Evolutionary conservation across 2,797 vertebrate species (phyloP).

Genomic region (Muscicapa comitata): DNA sequence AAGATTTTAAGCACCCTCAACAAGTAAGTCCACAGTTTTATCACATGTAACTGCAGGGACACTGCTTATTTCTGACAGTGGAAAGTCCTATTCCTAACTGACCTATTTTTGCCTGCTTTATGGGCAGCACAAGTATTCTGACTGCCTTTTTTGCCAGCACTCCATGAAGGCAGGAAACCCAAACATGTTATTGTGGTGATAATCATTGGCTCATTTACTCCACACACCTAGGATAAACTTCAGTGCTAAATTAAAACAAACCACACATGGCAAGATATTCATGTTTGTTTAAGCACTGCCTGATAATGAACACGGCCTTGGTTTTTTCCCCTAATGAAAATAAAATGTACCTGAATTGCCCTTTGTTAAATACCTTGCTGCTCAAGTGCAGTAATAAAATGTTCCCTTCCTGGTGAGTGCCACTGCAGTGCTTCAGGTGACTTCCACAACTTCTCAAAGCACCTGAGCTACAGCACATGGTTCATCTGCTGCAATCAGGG

Average conservation of each 20-base stretch:
- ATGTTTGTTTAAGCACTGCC: constrained; percentile 9
- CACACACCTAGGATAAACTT: constrained; percentile 31
- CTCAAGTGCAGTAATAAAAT: neutral
- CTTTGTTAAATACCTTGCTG: constrained; percentile 14
- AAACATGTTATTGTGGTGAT: neutral
- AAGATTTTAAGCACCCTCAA: neutral
- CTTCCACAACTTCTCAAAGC: neutral
- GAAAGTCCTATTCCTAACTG: neutral
- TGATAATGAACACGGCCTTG: neutral
- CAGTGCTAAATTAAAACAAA: constrained; percentile 18
- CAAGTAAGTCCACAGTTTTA: neutral
- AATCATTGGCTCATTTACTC: constrained; percentile 27
- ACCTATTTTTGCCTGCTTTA: neutral
- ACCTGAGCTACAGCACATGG: constrained; percentile 2
- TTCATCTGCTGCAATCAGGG: neutral
- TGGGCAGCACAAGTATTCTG: neutral
- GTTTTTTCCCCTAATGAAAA: neutral
- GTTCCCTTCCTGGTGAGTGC: neutral
- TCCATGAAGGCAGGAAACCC: constrained; percentile 26
- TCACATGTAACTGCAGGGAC: neutral
- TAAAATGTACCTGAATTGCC: neutral
- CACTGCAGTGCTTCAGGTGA: neutral
- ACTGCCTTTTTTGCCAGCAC: neutral
- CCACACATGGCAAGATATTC: constrained; percentile 3
- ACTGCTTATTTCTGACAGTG: neutral